Evolutionary conservation across 2,888 invertebrate species (phyloP).

Genomic region (Drosophila flavopinicola): DNA sequence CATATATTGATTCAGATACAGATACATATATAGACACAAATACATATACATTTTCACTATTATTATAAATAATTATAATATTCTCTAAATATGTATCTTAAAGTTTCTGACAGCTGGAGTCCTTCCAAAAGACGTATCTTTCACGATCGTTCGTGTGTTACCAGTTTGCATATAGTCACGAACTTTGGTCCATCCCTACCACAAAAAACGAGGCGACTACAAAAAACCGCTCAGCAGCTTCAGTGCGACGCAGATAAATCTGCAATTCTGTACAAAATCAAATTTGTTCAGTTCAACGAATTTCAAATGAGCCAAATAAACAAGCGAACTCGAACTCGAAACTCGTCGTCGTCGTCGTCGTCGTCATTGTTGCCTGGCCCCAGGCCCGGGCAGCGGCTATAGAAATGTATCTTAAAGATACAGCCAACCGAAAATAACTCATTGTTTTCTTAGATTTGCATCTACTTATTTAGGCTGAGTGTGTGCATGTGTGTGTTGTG

Average conservation of each 20-base stretch:
- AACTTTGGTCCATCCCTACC: constrained; percentile 24
- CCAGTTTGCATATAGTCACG: too few species aligned
- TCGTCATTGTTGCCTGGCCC: constrained; percentile 23
- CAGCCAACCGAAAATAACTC: constrained; percentile 52
- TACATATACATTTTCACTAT: too few species aligned
- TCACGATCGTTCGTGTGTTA: background rate
- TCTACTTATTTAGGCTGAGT: constrained; percentile 44
- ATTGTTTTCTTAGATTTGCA: constrained; percentile 69
- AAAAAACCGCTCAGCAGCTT: constrained; percentile 22
- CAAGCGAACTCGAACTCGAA: constrained; percentile 33
- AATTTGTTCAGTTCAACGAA: constrained; percentile 69
- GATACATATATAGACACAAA: background rate
- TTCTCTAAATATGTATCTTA: background rate
- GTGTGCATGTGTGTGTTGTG: background rate
- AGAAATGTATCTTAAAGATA: constrained; percentile 59
- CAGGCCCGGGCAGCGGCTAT: constrained; percentile 25
- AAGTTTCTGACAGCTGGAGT: background rate
- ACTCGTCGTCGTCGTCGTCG: constrained; percentile 6
- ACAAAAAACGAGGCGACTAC: background rate
- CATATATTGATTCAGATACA: background rate
- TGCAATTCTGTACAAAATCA: constrained; percentile 62
- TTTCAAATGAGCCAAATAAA: constrained; percentile 66
- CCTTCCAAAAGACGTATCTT: background rate
- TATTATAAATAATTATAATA: background rate
- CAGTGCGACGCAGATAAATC: constrained; percentile 52